These are phyloP conservation scores for Theocolax elegans DNA, from an alignment of 1,140 invertebrate genomes.

Conservation along the genomic window DNA sequence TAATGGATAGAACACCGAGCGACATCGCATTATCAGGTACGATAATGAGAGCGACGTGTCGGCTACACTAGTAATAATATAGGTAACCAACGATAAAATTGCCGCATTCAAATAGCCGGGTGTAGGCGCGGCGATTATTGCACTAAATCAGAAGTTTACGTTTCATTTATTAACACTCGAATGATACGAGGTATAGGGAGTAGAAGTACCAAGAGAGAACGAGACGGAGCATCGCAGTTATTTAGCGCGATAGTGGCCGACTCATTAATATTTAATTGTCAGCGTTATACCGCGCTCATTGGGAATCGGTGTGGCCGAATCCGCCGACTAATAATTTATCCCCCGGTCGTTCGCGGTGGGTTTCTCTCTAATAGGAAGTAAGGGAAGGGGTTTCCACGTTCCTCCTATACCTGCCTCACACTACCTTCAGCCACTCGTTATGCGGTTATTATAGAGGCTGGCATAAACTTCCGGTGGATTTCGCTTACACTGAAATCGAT, in stretches of 20 bases:
- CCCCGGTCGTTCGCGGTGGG: not conserved
- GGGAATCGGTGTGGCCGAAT: constrained; percentile 10
- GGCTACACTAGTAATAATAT: too few relatives aligned
- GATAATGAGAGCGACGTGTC: too few relatives aligned
- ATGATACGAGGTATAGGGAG: not conserved
- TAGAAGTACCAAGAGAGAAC: too few relatives aligned
- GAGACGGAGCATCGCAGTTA: not conserved
- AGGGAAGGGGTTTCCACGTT: not conserved
- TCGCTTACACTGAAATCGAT: not conserved
- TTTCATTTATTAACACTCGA: constrained; percentile 30
- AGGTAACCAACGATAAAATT: not conserved
- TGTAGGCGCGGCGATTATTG: not conserved
- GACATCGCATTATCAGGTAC: too few relatives aligned
- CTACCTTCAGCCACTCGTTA: constrained; percentile 24
- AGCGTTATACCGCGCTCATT: constrained; percentile 13
- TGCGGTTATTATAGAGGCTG: constrained; percentile 1
- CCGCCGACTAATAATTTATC: constrained; percentile 31
- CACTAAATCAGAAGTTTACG: constrained; percentile 23
- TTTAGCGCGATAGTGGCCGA: constrained; percentile 24
- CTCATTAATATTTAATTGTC: constrained; percentile 41
- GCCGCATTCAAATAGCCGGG: not conserved
- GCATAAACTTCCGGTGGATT: constrained; percentile 2
- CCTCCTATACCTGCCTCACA: too few relatives aligned
- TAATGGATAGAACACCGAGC: too few relatives aligned
- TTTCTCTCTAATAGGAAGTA: not conserved